Conservation (phyloP, 2,888 invertebrate genomes). For the Parasteatoda lunata region DNA sequence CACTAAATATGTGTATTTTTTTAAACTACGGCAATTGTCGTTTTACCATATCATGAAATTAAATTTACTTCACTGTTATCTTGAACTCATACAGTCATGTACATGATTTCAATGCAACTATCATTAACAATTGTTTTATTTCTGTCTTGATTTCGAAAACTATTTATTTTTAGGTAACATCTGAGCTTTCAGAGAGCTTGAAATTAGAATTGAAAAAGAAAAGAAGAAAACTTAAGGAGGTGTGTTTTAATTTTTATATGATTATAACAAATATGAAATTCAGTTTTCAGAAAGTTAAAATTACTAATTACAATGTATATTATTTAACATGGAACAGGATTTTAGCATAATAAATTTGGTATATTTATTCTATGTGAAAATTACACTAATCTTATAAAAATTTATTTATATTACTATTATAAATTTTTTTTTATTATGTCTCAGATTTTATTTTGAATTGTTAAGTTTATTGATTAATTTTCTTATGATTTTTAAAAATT, state of each 20-base stretch:
- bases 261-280: neutral
- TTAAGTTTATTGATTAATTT: neutral
- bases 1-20: no score
- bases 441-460: neutral
- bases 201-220: constrained; percentile 70
- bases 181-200: constrained; percentile 52
- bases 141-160: neutral
- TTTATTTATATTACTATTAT: no score
- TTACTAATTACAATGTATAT: no score
- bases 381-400: no score
- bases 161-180: constrained; percentile 25
- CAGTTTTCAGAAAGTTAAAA: no score
- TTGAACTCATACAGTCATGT: neutral
- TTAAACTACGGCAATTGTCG: no score
- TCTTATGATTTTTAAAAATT: neutral
- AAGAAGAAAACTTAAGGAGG: constrained; percentile 64
- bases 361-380: no score
- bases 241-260: neutral
- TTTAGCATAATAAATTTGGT: no score
- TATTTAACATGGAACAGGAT: no score
- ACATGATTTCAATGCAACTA: neutral
- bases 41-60: no score
- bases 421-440: neutral
- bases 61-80: neutral
- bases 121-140: neutral